Evolutionary conservation across 1,140 invertebrate genomes (phyloP).

Genomic region (Triops longicaudatus): DNA sequence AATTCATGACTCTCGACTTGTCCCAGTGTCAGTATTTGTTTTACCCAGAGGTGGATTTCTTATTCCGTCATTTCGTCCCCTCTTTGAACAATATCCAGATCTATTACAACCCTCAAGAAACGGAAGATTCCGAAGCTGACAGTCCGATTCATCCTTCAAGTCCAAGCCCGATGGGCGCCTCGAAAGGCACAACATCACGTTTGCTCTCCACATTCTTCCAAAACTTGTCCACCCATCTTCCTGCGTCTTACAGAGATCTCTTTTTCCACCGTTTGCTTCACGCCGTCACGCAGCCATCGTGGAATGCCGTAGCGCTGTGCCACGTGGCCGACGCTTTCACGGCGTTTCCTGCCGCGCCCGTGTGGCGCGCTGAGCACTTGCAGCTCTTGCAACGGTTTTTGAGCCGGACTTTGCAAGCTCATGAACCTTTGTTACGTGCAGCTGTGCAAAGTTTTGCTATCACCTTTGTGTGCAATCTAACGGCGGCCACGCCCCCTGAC

Average conservation of each 20-base stretch:
- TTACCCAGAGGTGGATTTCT: slow-evolving; percentile 10
- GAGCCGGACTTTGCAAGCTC: slow-evolving; percentile 30
- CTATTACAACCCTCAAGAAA: neutral
- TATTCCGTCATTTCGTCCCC: neutral
- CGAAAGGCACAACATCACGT: neutral
- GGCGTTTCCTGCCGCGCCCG: slow-evolving; percentile 18
- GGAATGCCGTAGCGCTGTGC: slow-evolving; percentile 40
- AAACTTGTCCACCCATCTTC: neutral
- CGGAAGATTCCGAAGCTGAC: neutral
- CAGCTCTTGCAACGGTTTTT: slow-evolving; percentile 32
- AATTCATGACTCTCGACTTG: slow-evolving; percentile 15
- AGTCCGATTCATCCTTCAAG: neutral
- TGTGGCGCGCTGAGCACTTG: slow-evolving; percentile 27
- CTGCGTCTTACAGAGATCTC: neutral
- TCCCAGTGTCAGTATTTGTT: slow-evolving; percentile 5
- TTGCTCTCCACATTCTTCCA: neutral
- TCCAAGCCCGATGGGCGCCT: neutral
- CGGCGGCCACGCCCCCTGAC: neutral
- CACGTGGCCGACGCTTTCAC: slow-evolving; percentile 35
- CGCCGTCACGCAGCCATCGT: slow-evolving; percentile 25
- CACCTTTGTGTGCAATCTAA: slow-evolving; percentile 29
- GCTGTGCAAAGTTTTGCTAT: slow-evolving; percentile 34
- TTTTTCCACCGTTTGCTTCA: slow-evolving; percentile 17
- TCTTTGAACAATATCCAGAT: slow-evolving; percentile 18
- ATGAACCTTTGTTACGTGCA: slow-evolving; percentile 33